Conservation (phyloP, 2,888 invertebrate genomes). For the Calliopum simillimum region DNA sequence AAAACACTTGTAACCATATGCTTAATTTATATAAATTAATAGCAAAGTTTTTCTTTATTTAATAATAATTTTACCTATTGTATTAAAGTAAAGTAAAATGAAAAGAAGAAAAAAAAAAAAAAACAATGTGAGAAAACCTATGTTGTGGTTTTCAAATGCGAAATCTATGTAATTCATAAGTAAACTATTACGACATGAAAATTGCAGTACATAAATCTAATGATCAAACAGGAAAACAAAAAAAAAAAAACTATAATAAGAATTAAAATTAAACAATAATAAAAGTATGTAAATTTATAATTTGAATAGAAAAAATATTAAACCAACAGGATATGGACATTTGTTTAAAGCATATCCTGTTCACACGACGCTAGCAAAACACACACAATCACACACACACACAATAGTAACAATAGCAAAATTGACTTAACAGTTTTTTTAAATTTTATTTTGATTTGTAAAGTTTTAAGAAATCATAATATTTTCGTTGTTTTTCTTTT, state of each 20-base stretch:
- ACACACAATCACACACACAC: constrained; percentile 10
- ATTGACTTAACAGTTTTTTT: no score
- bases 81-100: constrained; percentile 6
- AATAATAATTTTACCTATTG: constrained; percentile 34
- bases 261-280: no score
- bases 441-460: no score
- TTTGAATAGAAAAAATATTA: background rate
- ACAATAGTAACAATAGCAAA: background rate
- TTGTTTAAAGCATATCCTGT: constrained; percentile 57
- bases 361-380: constrained; percentile 20
- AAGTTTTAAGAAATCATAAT: no score
- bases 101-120: constrained; percentile 11
- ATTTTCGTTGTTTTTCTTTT: no score
- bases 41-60: constrained; percentile 31
- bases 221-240: no score
- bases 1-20: background rate
- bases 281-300: background rate
- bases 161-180: no score
- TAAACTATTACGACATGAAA: no score
- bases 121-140: constrained; percentile 16
- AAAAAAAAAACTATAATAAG: background rate
- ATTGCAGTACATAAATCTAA: no score
- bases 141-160: constrained; percentile 27
- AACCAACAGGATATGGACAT: constrained; percentile 51
- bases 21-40: background rate